Base-by-base conservation (phyloP, 2,797 vertebrate species). In the Psittacula derbiana region DNA sequence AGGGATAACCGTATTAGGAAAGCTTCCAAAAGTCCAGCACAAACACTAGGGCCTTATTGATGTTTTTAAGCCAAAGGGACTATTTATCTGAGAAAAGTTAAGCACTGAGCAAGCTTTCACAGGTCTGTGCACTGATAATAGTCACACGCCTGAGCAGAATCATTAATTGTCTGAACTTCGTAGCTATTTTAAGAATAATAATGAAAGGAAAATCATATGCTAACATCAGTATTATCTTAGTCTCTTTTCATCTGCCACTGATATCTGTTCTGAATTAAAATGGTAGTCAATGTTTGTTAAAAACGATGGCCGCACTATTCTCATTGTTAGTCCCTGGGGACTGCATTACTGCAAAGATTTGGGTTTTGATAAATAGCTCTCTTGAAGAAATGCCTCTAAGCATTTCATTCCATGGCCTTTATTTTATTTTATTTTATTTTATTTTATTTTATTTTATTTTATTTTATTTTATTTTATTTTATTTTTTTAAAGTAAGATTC, bases 11-110 rank as follows among this genome's bases (percentile, higher is more conserved):
- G 47, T n/a, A 11, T 28, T 86, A n/a, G 86, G 62, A 79, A 95
- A 90, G 70, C 43, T 94, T 95, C 82, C 85, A 78, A 91, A 84
- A 92, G 87, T 47, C 84, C 55, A 80, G 55, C 64, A 85, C 47
- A 83, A 81, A 66, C 66, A 62, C 55, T 11, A 30, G 27, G 66
- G 70, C 19, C 31, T 74, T 74, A 83, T 20, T 62, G 57, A 49
- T 30, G 17, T n/a, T 74, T 88, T 83, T 31, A 86, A 55, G 80
- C 40, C 50, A 66, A 75, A 72, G 40, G 58, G 27, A 75, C 53
- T 60, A 44, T 53, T 84, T 47, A 72, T 30, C 40, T 66, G 76
- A 90, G 31, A 31, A 60, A 92, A 93, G 41, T 81, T 80, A 82
- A 89, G 31, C 47, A 43, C 31, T 30, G 64, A 71, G 47, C 28